Base-by-base conservation (phyloP, 2,888 invertebrate species). In the Drosophila tanythrix region DNA sequence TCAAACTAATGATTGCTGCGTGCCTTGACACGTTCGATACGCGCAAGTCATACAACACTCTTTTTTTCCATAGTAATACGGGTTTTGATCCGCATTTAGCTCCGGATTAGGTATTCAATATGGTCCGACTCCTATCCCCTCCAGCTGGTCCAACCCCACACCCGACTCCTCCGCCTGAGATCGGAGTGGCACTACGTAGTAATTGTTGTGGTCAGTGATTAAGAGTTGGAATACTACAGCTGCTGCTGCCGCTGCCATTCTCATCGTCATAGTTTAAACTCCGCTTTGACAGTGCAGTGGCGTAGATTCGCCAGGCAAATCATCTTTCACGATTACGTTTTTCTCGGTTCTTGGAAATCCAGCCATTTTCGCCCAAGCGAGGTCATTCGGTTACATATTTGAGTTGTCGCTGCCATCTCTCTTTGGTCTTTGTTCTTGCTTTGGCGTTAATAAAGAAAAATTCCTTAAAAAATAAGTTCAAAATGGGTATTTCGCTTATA, bases 1-100 rank as follows among this genome's bases (percentile, higher is more conserved):
- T n/a, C 35, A 50, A 72, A 60, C 38, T 29, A 87, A 13, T 79
- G 83, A 68, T 60, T 67, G 70, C 59, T 70, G 46, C 97, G 95
- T n/a, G n/a, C n/a, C 93, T 96, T 96, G 91, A 96, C 93, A 91
- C 97, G 94, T 90, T 97, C 96, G 92, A n/a, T n/a, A 97, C 94
- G 93, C 98, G 97, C 91, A 97, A 94, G 93, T 97, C 96, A 94
- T 96, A 97, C 89, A 98, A 94, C 90, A 98, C 93, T 94, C 21
- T 97, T 97, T 98, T 98, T 95, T 95, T 85, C 96, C 96, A 92
- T 96, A 98, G 92, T 98, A 98, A 93, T 96, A 96, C 33, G 96
- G 97, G 94, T 98, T 98, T 89, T 97, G 95, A 63, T 94, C 93
- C 70, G 96, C 95, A 90, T 93, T 95, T 60, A 98, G 94, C 89